Percentiles rank a stretch among this genome's conserved stretches.
Evolutionary conservation across 1,140 invertebrate species (phyloP).

Genomic region (Leptinotarsa defecta): DNA sequence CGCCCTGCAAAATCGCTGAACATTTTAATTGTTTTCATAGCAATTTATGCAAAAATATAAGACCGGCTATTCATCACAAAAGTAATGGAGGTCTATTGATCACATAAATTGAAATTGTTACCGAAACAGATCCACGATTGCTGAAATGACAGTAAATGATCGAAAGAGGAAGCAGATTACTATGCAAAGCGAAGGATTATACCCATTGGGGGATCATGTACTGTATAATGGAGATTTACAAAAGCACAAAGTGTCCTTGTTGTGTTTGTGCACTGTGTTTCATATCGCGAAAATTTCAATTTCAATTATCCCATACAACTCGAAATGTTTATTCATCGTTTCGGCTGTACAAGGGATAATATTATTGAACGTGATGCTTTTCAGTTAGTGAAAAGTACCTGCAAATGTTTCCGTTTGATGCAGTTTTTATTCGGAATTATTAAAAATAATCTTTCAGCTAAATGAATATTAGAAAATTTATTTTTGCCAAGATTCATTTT

Average conservation of each 20-base stretch:
- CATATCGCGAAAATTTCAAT: conserved; percentile 37
- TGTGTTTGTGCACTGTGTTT: conserved; percentile 41
- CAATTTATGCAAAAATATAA: not conserved
- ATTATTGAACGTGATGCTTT: conserved; percentile 13
- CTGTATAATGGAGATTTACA: conserved; percentile 33
- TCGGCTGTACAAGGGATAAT: conserved; percentile 8
- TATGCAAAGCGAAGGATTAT: conserved; percentile 41
- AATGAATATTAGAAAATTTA: no score
- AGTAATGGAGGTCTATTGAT: conserved; percentile 5
- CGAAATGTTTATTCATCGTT: conserved; percentile 27
- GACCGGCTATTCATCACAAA: not conserved
- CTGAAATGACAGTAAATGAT: conserved; percentile 41
- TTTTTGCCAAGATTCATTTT: no score
- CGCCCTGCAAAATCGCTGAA: no score
- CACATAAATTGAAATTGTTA: conserved; percentile 34
- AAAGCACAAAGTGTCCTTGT: conserved; percentile 36
- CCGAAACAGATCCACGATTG: conserved; percentile 30
- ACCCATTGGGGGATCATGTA: conserved; percentile 33
- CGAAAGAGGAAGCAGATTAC: conserved; percentile 37
- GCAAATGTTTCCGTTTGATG: not conserved
- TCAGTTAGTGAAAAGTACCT: conserved; percentile 17
- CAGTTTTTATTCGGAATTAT: no score
- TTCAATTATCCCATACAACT: conserved; percentile 29
- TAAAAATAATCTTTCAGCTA: no score
- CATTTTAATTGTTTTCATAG: no score